Conservation (phyloP, 2,113 vertebrate species). For the Cinclus cinclus region DNA sequence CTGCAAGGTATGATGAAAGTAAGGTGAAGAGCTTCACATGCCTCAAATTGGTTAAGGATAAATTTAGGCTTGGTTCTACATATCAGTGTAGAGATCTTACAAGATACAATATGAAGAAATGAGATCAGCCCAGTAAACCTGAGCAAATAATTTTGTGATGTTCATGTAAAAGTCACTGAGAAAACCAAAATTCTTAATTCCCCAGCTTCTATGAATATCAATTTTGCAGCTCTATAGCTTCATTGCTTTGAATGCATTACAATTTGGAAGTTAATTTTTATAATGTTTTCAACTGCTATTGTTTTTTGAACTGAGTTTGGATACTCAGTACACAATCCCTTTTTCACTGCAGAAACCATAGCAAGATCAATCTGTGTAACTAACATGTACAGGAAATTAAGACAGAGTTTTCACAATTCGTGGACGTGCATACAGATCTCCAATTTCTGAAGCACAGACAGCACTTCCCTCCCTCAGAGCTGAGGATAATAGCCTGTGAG, state of each 20-base stretch:
- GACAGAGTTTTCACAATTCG: slow-evolving; percentile 22
- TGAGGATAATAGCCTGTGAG: background rate
- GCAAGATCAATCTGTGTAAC: slow-evolving; percentile 24
- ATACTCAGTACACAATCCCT: background rate
- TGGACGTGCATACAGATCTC: slow-evolving; percentile 24
- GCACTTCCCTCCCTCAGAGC: background rate
- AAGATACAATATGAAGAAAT: background rate
- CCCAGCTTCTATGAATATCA: background rate
- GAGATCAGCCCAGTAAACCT: background rate
- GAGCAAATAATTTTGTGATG: background rate
- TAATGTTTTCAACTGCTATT: background rate
- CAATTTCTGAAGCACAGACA: slow-evolving; percentile 8
- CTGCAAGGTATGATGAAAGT: background rate
- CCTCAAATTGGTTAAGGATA: background rate
- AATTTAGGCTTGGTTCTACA: background rate
- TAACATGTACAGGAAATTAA: slow-evolving; percentile 34
- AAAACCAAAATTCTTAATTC: background rate
- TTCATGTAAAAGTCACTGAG: background rate
- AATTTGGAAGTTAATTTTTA: background rate
- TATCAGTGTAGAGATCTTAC: background rate
- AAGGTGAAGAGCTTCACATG: background rate
- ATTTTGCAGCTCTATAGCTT: background rate
- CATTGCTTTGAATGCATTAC: background rate
- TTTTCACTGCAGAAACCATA: background rate
- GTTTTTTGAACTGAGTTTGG: background rate